These are phyloP conservation scores for Ormyrus pomaceus DNA, from an alignment of 2,888 invertebrate species.

Conservation along the genomic window DNA sequence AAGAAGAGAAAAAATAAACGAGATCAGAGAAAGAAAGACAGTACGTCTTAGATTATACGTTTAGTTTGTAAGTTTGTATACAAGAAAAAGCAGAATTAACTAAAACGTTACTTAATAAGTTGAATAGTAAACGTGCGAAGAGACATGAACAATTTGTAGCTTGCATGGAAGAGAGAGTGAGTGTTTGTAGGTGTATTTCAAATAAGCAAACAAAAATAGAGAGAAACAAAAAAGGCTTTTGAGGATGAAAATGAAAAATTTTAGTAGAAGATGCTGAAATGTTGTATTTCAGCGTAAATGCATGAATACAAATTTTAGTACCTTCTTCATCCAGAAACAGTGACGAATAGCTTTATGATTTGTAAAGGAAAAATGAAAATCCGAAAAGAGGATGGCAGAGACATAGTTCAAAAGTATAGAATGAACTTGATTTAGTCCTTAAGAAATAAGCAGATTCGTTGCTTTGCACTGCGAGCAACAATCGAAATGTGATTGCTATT, in stretches of 20 bases:
- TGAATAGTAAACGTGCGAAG: constrained; percentile 31
- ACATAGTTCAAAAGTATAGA: constrained; percentile 44
- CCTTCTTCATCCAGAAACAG: constrained; percentile 48
- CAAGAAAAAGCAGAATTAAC: constrained; percentile 65
- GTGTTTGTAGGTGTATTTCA: constrained; percentile 46
- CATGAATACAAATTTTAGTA: constrained; percentile 22
- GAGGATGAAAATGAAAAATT: constrained; percentile 37
- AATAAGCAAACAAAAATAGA: constrained; percentile 57
- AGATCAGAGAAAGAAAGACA: constrained; percentile 60
- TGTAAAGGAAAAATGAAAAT: constrained; percentile 54
- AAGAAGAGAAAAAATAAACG: constrained; percentile 49
- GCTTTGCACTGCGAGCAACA: constrained; percentile 28
- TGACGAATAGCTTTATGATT: constrained; percentile 66
- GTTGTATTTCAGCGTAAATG: constrained; percentile 22
- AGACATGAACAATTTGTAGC: constrained; percentile 24
- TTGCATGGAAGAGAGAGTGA: constrained; percentile 26
- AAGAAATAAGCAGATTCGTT: constrained; percentile 29
- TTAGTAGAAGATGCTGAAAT: constrained; percentile 22
- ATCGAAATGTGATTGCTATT: constrained; percentile 52
- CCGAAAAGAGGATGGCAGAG: constrained; percentile 41
- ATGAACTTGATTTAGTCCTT: constrained; percentile 41
- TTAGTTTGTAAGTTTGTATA: constrained; percentile 74
- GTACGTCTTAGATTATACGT: constrained; percentile 70
- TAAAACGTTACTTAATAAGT: constrained; percentile 56
- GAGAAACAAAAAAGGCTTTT: constrained; percentile 35